Conservation (phyloP, 1,140 invertebrate species). For the Camponotus vicinus region DNA sequence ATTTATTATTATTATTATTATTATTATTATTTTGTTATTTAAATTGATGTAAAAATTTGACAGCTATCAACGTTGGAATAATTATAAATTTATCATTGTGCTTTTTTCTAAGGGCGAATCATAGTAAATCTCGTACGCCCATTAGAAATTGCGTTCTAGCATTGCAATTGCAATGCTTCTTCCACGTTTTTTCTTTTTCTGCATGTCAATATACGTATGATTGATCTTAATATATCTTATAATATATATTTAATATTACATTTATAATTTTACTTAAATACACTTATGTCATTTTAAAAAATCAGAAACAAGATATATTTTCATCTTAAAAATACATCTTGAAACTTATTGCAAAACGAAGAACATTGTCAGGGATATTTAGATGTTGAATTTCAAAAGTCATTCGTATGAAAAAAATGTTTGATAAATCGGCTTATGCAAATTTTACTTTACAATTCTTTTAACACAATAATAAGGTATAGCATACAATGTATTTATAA, state of each 20-base stretch:
- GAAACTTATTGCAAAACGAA: slow-evolving; percentile 4
- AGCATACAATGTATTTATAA: slow-evolving; percentile 1
- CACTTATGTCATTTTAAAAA: neutral
- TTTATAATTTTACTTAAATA: neutral
- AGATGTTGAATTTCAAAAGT: neutral
- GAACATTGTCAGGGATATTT: neutral
- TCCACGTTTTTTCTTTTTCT: neutral
- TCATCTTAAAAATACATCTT: neutral
- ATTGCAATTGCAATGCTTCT: neutral
- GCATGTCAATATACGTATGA: neutral
- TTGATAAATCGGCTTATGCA: slow-evolving; percentile 1
- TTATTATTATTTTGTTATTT: neutral
- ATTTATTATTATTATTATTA: neutral
- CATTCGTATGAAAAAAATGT: neutral
- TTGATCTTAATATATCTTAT: neutral
- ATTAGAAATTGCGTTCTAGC: neutral
- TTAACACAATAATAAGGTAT: neutral
- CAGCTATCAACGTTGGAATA: neutral
- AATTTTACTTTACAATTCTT: slow-evolving; percentile 4
- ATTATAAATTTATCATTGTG: neutral
- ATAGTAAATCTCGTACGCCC: slow-evolving; percentile 15
- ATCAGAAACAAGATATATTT: neutral
- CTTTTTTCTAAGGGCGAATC: slow-evolving; percentile 23
- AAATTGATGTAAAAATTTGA: neutral
- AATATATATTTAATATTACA: neutral